These are phyloP conservation scores for Malacoctenus gilli DNA, from an alignment of 2,797 vertebrate species.

Conservation along the genomic window DNA sequence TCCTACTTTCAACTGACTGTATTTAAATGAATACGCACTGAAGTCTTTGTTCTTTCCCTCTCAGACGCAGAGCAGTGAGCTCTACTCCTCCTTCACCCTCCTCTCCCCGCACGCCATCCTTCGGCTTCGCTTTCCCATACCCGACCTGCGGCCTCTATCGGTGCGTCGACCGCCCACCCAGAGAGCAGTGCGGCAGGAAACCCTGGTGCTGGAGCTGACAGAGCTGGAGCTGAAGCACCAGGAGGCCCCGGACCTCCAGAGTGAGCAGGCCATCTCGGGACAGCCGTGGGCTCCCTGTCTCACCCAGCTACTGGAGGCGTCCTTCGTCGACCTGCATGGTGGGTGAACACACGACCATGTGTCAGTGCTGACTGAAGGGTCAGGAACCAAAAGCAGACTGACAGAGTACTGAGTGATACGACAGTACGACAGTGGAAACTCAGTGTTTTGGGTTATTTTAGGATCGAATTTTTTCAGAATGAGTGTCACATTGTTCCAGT, in stretches of 20 bases:
- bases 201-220: slow-evolving; percentile 84
- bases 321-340: slow-evolving; percentile 89
- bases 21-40: background rate
- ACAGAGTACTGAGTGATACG: no score
- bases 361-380: background rate
- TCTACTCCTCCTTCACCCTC: slow-evolving; percentile 80
- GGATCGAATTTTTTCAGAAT: no score
- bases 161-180: slow-evolving; percentile 80
- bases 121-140: slow-evolving; percentile 87
- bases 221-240: slow-evolving; percentile 85
- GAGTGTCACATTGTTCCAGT: no score
- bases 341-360: slow-evolving; percentile 9
- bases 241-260: slow-evolving; percentile 79
- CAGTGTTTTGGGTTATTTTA: no score
- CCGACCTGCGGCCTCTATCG: slow-evolving; percentile 83
- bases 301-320: slow-evolving; percentile 84
- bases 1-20: slow-evolving; percentile 1
- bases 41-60: slow-evolving; percentile 15
- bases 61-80: slow-evolving; percentile 73
- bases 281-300: slow-evolving; percentile 69
- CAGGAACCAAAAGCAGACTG: background rate
- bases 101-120: slow-evolving; percentile 84
- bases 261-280: slow-evolving; percentile 53
- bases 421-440: no score
- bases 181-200: slow-evolving; percentile 83